Base-by-base conservation (phyloP, 2,113 vertebrate species). In the Pelodiscus sinensis region DNA sequence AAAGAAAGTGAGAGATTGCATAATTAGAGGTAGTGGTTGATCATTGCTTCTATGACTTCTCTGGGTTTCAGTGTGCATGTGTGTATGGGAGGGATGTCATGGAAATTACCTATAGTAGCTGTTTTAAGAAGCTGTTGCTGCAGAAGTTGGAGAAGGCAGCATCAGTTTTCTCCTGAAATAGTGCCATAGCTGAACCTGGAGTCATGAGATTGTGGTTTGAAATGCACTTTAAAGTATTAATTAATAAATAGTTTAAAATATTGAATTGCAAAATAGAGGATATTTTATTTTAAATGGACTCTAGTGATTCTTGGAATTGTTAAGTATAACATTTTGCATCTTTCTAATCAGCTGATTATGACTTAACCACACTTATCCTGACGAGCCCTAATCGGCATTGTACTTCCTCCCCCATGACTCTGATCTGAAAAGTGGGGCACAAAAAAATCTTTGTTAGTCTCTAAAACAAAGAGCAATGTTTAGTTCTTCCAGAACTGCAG, bases 161-260 rank as follows among this genome's bases (percentile, higher is more conserved):
- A 71, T 81, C 56, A 79, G 6, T 92, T 83, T 81, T 56, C 57
- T 44, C 29, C 68, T 75, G 56, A 52, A 6, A 1, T 19, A 29
- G 52, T 89, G 75, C 92, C 27, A 86, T 78, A 82, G 79, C 81
- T 88, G 57, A 68, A 88, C 8, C n/a, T 5, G 55, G 92, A 51
- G 38, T 54, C 44, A 24, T 3, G 62, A 73, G 90, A 25, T 81
- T 83, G 21, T 22, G 62, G 35, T 79, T 92, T 51, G 65, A 58
- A 83, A 58, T 55, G 57, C 80, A 77, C 82, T 77, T 62, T 84
- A 60, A 92, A 89, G 84, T 50, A 8, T 80, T 86, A 77, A 16
- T 84, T 60, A 82, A 82, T 92, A 81, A 77, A 71, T 84, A 9
- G 38, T 55, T 38, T 0, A 0, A 65, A 7, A n/a, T 1, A 71